Percentiles rank a stretch among this genome's conserved stretches.
These are phyloP conservation scores for Campylomormyrus tamandua DNA, from an alignment of 2,113 vertebrate species.

Conservation along the genomic window DNA sequence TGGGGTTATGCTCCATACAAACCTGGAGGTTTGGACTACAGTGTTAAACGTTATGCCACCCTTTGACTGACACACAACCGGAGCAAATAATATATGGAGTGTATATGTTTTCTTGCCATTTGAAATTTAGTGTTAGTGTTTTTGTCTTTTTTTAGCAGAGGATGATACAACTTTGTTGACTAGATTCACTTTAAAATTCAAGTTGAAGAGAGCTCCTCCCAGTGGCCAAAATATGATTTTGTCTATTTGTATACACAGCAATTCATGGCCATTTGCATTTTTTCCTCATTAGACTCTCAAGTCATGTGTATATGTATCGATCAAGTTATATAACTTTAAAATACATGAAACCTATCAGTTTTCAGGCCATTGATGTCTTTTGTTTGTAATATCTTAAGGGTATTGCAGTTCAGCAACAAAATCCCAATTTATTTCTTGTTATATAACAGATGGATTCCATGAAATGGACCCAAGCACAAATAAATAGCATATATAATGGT, in stretches of 20 bases:
- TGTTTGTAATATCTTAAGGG: not conserved
- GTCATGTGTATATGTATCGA: not conserved
- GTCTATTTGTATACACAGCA: not conserved
- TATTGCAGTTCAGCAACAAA: not conserved
- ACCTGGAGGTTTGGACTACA: not conserved
- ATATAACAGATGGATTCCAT: not conserved
- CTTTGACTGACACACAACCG: not conserved
- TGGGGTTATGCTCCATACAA: not conserved
- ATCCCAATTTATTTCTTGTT: not conserved
- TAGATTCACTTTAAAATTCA: not conserved
- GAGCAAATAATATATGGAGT: not conserved
- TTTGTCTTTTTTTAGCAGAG: not conserved
- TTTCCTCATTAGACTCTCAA: not conserved
- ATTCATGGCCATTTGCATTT: not conserved
- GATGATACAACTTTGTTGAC: not conserved
- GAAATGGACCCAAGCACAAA: not conserved
- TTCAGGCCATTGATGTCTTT: not conserved
- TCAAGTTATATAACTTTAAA: not conserved
- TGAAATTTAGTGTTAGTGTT: not conserved
- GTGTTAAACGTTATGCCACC: not conserved
- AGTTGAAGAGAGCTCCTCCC: slow-evolving; percentile 27
- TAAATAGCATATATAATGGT: not conserved
- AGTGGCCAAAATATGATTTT: slow-evolving; percentile 21
- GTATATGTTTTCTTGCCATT: not conserved
- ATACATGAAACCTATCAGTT: not conserved